These are phyloP conservation scores for Alfaro cultratus DNA, from an alignment of 2,797 vertebrate genomes.

Conservation along the genomic window DNA sequence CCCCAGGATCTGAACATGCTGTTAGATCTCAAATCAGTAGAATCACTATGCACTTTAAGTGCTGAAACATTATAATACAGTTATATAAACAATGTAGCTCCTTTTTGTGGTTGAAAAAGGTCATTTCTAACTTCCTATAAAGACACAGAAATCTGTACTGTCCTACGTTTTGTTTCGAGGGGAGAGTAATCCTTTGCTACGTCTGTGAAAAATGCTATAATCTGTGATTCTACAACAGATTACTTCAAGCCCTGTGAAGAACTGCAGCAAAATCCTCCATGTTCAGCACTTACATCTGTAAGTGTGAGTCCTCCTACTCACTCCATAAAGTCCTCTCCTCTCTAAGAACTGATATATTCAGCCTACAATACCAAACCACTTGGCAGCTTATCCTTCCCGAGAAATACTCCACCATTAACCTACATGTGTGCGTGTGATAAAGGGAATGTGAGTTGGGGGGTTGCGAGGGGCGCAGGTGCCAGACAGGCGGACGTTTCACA, in stretches of 20 bases:
- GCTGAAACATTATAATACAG: neutral
- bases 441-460: slow-evolving; percentile 46
- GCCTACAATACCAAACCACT: slow-evolving; percentile 55
- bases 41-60: neutral
- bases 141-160: neutral
- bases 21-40: neutral
- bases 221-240: slow-evolving; percentile 19
- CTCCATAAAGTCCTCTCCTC: slow-evolving; percentile 34
- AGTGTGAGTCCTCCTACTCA: slow-evolving; percentile 43
- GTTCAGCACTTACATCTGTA: slow-evolving; percentile 23
- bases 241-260: slow-evolving; percentile 11
- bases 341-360: slow-evolving; percentile 40
- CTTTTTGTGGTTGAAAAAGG: neutral
- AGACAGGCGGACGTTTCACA: slow-evolving; percentile 81
- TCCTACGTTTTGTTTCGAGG: neutral
- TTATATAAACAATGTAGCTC: neutral
- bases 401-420: slow-evolving; percentile 55
- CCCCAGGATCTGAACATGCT: neutral
- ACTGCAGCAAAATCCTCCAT: slow-evolving; percentile 11
- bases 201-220: slow-evolving; percentile 12
- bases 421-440: slow-evolving; percentile 41
- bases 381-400: slow-evolving; percentile 56
- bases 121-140: neutral
- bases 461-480: slow-evolving; percentile 80
- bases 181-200: neutral